Evolutionary conservation across 2,797 vertebrate genomes (phyloP).

Genomic region (Phylloscopus collybita): DNA sequence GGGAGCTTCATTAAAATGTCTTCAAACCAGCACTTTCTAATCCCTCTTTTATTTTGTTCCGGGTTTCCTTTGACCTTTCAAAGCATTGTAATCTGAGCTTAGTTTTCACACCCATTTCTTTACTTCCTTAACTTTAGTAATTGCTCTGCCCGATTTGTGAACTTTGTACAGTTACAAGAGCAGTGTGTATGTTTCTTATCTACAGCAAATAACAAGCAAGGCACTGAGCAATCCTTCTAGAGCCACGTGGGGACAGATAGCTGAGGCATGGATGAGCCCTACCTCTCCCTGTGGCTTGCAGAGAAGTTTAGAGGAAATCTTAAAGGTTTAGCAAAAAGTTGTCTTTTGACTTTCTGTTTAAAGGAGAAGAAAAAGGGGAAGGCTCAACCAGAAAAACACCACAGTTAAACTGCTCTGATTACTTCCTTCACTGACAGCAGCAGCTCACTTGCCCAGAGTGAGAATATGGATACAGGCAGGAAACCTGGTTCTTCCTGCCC

Average conservation of each 20-base stretch:
- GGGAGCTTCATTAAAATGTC: not conserved
- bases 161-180: not conserved
- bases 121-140: not conserved
- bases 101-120: slow-evolving; percentile 13
- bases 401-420: not conserved
- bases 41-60: not conserved
- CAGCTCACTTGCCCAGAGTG: not conserved
- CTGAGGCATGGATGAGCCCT: not conserved
- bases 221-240: not conserved
- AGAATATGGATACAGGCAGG: not conserved
- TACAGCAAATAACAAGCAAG: not conserved
- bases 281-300: not conserved
- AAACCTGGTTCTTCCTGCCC: not conserved
- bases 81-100: not conserved
- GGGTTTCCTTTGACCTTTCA: not conserved
- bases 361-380: not conserved
- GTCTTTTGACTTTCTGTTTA: not conserved
- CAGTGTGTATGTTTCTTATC: not conserved
- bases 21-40: not conserved
- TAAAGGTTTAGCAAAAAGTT: not conserved
- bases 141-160: not conserved
- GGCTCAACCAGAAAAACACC: not conserved
- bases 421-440: not conserved
- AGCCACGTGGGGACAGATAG: not conserved
- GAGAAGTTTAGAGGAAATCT: not conserved